phyloP scores from a whole-genome alignment of 2,113 vertebrate species.

The Strigops habroptila region DNA sequence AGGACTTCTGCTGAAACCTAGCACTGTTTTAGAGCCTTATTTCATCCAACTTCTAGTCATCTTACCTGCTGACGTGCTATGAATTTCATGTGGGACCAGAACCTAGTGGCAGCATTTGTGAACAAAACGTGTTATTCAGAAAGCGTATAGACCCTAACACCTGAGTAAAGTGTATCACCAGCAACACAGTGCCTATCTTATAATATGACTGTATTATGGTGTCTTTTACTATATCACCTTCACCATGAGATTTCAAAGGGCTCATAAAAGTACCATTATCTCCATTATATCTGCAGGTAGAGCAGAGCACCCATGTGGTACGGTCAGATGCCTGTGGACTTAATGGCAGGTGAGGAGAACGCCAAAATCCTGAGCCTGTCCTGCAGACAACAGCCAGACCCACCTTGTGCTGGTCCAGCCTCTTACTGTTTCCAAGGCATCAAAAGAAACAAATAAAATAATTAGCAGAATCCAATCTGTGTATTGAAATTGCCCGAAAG shows the following conservation, averaged over 20 bases:
- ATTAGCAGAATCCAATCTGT: not conserved
- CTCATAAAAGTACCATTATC: not conserved
- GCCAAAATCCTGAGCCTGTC: not conserved
- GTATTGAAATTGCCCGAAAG: not conserved
- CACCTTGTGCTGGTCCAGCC: not conserved
- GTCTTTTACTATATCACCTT: not conserved
- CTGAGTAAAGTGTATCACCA: not conserved
- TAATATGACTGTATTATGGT: rapidly evolving
- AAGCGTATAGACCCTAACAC: not conserved
- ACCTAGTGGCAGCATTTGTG: not conserved
- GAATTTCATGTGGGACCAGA: not conserved
- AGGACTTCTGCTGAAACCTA: not conserved
- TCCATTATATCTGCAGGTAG: not conserved
- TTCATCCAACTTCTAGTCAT: not conserved
- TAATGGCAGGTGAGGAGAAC: rapidly evolving
- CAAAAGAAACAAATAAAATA: not conserved
- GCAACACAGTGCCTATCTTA: not conserved
- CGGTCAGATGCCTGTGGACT: rapidly evolving
- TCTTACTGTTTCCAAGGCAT: not conserved
- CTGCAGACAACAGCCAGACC: not conserved
- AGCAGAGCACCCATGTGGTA: not conserved
- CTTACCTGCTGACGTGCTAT: not conserved
- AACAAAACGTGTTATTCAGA: not conserved
- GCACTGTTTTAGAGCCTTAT: not conserved
- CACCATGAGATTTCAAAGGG: not conserved